phyloP scores from a whole-genome alignment of 2,113 vertebrate species.

The Plotosus lineatus region DNA sequence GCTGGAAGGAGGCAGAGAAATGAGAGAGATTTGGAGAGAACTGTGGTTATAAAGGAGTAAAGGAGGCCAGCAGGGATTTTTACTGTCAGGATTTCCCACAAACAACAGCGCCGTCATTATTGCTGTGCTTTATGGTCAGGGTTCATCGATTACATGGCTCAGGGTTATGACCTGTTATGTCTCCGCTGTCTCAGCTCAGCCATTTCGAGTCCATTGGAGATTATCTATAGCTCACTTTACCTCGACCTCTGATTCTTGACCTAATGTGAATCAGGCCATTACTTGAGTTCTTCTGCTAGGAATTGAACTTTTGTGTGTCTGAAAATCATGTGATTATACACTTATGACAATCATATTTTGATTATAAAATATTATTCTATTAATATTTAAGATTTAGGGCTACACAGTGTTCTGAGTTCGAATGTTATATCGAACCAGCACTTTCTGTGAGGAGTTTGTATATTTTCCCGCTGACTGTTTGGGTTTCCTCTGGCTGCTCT shows the following conservation, averaged over 20 bases:
- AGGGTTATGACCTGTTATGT: conserved; percentile 35
- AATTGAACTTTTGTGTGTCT: not conserved
- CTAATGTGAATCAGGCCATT: not conserved
- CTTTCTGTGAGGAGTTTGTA: too few relatives aligned
- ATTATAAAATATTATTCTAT: not conserved
- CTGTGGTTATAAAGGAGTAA: conserved; percentile 6
- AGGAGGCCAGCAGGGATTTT: conserved; percentile 14
- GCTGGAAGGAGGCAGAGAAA: conserved; percentile 15
- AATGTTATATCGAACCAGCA: too few relatives aligned
- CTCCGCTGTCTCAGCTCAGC: conserved; percentile 27
- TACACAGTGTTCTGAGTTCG: too few relatives aligned
- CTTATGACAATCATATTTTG: not conserved
- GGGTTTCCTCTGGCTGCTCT: too few relatives aligned
- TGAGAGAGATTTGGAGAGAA: conserved; percentile 16
- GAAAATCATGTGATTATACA: not conserved
- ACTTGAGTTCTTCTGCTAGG: not conserved
- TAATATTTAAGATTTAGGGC: not conserved
- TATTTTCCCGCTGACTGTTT: too few relatives aligned
- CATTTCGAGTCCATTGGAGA: conserved; percentile 11
- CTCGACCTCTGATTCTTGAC: conserved; percentile 27
- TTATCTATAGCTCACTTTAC: conserved; percentile 36
- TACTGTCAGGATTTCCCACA: conserved; percentile 14
- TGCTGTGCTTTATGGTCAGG: not conserved
- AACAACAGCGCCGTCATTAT: conserved; percentile 9
- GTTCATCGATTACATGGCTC: conserved; percentile 30